Conservation (phyloP, 2,797 vertebrate genomes). For the Brotula barbata region DNA sequence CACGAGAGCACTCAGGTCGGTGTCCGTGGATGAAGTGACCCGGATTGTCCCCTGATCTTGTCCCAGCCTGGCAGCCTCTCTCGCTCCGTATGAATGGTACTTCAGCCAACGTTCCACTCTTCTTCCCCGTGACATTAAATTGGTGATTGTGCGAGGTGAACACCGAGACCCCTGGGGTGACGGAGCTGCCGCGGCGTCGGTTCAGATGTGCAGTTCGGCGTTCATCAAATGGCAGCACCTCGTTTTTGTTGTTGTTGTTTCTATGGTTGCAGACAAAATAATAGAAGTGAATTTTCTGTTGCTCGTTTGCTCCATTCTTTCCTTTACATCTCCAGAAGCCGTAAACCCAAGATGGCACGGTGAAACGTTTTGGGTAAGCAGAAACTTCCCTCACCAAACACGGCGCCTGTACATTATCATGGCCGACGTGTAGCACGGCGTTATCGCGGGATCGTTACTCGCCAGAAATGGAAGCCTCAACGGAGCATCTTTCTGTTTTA, state of each 20-base stretch:
- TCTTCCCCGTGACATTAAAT: constrained; percentile 57
- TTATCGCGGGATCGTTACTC: neutral
- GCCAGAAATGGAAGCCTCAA: constrained; percentile 2
- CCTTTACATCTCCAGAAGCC: neutral
- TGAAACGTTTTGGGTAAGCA: no score
- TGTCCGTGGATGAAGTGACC: constrained; percentile 18
- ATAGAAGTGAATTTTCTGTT: constrained; percentile 16
- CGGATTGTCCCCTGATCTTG: constrained; percentile 19
- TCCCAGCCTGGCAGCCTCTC: constrained; percentile 6
- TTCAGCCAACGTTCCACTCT: constrained; percentile 52
- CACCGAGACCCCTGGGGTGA: constrained; percentile 30
- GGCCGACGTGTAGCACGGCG: neutral
- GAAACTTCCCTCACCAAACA: no score
- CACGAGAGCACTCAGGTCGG: neutral
- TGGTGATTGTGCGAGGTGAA: constrained; percentile 43
- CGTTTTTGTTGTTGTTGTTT: constrained; percentile 35
- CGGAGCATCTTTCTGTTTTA: constrained; percentile 10
- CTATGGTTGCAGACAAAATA: constrained; percentile 36
- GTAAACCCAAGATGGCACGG: neutral
- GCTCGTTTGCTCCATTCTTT: neutral
- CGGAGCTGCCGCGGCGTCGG: constrained; percentile 28
- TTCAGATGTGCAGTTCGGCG: constrained; percentile 19
- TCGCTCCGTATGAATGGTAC: constrained; percentile 52
- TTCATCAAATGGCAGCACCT: constrained; percentile 49
- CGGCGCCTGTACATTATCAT: neutral